A percentile compares a stretch with the other conserved stretches of the same genome.
These are phyloP conservation scores for fruit fly (Drosophila melanogaster) DNA, from an alignment of 1,140 invertebrate genomes.

Conservation along the genomic window Release_6_plus_ISO1_MT NC_004354.4:2274501-2275000, in stretches of 20 bases:
- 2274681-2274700: background rate
- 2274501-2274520: too few species aligned
- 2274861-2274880: slow-evolving; percentile 42
- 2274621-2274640: background rate
- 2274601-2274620: background rate
- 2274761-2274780: slow-evolving; percentile 32
- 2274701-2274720: background rate
- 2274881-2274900: slow-evolving; percentile 22
- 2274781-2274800: slow-evolving; percentile 79
- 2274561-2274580: background rate
- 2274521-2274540: background rate
- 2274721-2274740: slow-evolving; percentile 55
- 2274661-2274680: background rate
- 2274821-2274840: background rate
- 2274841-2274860: background rate
- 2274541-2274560: background rate
- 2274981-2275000: background rate
- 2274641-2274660: background rate
- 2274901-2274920: slow-evolving; percentile 10
- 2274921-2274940: slow-evolving; percentile 10
- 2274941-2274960: slow-evolving; percentile 2
- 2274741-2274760: slow-evolving; percentile 16
- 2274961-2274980: slow-evolving; percentile 22
- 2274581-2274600: background rate
- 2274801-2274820: background rate